Evolutionary conservation across 2,113 vertebrate genomes (phyloP), one percentile per base, ranked within the genome.

Genomic region (Elephas maximus): DNA sequence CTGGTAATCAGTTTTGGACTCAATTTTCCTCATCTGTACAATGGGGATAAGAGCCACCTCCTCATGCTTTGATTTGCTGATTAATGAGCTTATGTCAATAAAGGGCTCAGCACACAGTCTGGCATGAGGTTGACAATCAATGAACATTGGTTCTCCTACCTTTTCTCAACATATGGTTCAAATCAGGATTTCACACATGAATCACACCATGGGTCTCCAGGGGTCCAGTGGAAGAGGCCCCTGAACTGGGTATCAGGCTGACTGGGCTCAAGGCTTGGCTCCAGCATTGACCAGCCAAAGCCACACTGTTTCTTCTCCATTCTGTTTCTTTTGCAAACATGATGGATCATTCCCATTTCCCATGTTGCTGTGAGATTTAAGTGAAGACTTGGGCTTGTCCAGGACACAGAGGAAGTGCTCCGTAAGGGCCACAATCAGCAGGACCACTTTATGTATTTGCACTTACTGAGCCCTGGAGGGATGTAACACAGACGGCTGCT

Each of bases 21-120:
- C 41, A 44, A n/a, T 80, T 94, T 90, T 67, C 83, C 83, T 81
- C 89, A 93, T 96, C 96, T 80, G 91, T 63, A 41, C 67, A 94
- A 83, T 83, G 90, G 93, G 57, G 37, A 12, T 51, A 91, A 87
- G 6, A 60, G 78, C 79, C 79, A 76, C 37, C 63, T 28, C 37
- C 63, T 28, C 62, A 8, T 1, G 8, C 33, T 91, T 44, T 62
- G 83, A 67, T 44, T 83, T 5, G 17, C 18, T 30, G 37, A 79
- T 10, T 7, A 23, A 21, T 4, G 71, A 41, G 51, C 62, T 23
- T 0, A 28, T 10, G 28, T 44, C 87, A 79, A n/a, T 8, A 23
- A 53, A 81, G 74, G 26, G 3, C n/a, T 88, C n/a, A 24, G 62
- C 12, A 57, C 23, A 7, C 15, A 65, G 92, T 60, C 44, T 30